Evolutionary conservation across 1,140 invertebrate species (phyloP), one percentile per base, ranked within the genome.

Genomic region (Ceratina calcarata): DNA sequence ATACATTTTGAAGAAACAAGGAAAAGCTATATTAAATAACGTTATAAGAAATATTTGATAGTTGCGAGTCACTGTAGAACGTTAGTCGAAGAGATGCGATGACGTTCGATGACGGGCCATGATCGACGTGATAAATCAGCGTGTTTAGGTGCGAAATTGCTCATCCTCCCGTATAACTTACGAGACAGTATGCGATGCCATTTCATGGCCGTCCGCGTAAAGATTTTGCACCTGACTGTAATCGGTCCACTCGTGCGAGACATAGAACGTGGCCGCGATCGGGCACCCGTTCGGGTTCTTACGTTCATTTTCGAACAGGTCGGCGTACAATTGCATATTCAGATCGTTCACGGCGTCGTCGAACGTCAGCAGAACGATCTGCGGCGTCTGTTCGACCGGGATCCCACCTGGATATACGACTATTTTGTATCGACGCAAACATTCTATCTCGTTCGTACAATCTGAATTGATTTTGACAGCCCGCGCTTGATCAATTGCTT

Each of bases 211-310:
- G 90, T 95, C 95, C 77, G 97, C 94, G 92, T 99, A 99, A 62
- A 99, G 94, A 92, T 98, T 98, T 93, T 99, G 98, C 61, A 99
- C 98, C 94, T 99, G 97, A 91, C 97, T 97, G 94, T 99, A 99
- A 93, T 99, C 98, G 55, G 98, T 99, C 97, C 97, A 99, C 93
- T 99, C 98, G 92, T 99, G 98, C 65, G 98, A 99, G 22, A 99
- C 97, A 92, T 99, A 99, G 94, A 99, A 99, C 27, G 98, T 99
- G 53, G 97, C 98, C 27, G 96, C 94, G 84, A 99, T 98, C 1
- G 98, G 98, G 92, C 98, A 99, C 45, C 98, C 98, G 93, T 99
- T 99, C 12, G 98, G 97, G 93, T 99, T 99, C 70, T 95, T 95
- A 85, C 97, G 94, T 65, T 97, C 97, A 88, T 97, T 97, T 90